Evolutionary conservation across 2,888 invertebrate genomes (phyloP).

Genomic region (Polyploca ridens): DNA sequence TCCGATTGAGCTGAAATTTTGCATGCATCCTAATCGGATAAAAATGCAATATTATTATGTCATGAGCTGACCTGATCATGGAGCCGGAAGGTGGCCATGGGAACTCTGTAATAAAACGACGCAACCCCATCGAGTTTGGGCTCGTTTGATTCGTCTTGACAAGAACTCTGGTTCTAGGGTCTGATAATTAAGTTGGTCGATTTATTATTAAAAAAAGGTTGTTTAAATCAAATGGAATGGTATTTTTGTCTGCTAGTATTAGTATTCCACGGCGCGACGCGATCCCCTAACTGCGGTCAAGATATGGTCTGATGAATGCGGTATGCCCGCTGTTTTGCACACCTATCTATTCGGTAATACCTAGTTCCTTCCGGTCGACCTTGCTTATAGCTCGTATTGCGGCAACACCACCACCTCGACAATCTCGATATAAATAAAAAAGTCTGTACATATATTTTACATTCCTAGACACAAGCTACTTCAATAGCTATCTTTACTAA

Average conservation of each 20-base stretch:
- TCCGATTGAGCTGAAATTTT: too few species aligned
- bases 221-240: too few species aligned
- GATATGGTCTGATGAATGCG: constrained; percentile 71
- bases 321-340: constrained; percentile 53
- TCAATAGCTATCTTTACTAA: not conserved
- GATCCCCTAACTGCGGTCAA: constrained; percentile 38
- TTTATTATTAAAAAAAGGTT: too few species aligned
- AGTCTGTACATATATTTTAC: not conserved
- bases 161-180: too few species aligned
- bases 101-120: too few species aligned
- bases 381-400: constrained; percentile 59
- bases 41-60: too few species aligned
- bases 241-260: constrained; percentile 45
- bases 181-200: too few species aligned
- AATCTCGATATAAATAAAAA: not conserved
- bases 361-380: constrained; percentile 75
- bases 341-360: constrained; percentile 74
- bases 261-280: constrained; percentile 41
- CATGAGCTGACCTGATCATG: too few species aligned
- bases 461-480: not conserved
- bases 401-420: constrained; percentile 28
- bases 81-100: too few species aligned
- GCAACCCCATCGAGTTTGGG: too few species aligned
- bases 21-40: too few species aligned
- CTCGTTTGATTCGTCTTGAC: too few species aligned